Percentiles rank a stretch among this genome's conserved stretches.
Conservation (phyloP, 2,888 invertebrate species). For the Tineola bisselliella region DNA sequence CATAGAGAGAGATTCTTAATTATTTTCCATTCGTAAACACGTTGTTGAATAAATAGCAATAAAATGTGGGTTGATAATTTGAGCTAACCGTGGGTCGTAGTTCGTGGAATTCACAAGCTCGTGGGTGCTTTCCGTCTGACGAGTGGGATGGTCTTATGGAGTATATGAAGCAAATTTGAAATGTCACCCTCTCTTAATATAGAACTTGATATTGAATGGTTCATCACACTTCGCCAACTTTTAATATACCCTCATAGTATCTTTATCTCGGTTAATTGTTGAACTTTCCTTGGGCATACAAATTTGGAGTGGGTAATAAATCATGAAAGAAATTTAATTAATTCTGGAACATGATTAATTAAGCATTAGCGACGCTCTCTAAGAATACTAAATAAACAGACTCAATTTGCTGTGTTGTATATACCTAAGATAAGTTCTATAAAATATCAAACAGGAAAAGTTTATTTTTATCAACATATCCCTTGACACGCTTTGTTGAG, state of each 20-base stretch:
- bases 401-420: neutral
- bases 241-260: neutral
- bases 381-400: conserved; percentile 4
- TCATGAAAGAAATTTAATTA: conserved; percentile 8
- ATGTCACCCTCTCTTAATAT: conserved; percentile 1
- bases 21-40: neutral
- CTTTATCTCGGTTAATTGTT: neutral
- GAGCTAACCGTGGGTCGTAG: conserved; percentile 37
- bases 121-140: conserved; percentile 33
- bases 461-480: too few species aligned
- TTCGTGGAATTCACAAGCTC: conserved; percentile 38
- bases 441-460: too few species aligned
- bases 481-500: too few species aligned
- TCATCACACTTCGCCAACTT: conserved; percentile 2
- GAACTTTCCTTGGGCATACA: neutral
- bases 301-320: conserved; percentile 2
- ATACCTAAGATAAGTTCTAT: too few species aligned
- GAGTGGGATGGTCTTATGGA: conserved; percentile 24
- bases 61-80: conserved; percentile 14
- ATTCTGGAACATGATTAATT: conserved; percentile 8
- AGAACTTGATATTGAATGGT: neutral
- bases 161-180: neutral
- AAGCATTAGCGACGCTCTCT: conserved; percentile 4
- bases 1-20: too few species aligned
- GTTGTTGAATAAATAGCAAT: neutral